These are phyloP conservation scores for Anhinga rufa DNA, from an alignment of 2,113 vertebrate genomes.

Conservation along the genomic window DNA sequence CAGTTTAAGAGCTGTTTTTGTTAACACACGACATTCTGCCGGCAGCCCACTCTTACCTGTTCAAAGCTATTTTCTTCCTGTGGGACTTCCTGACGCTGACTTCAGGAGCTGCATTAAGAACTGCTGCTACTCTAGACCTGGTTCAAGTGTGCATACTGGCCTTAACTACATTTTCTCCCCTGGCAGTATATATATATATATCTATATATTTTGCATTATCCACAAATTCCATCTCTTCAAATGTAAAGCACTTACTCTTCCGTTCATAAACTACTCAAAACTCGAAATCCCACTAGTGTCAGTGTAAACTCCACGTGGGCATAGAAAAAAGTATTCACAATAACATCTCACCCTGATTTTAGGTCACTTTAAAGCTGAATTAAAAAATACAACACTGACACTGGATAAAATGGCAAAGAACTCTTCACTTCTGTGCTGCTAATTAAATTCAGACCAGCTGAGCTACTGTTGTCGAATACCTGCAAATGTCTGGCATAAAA, in stretches of 20 bases:
- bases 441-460: not conserved
- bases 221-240: not conserved
- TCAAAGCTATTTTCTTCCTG: not conserved
- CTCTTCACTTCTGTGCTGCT: not conserved
- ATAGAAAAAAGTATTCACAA: not conserved
- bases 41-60: not conserved
- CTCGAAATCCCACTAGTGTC: not conserved
- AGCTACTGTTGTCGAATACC: not conserved
- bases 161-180: not conserved
- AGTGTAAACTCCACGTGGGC: not conserved
- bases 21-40: not conserved
- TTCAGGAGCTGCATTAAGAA: not conserved
- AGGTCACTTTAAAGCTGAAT: not conserved
- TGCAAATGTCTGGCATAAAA: not conserved
- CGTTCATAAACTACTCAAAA: not conserved
- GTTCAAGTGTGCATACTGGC: not conserved
- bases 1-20: not conserved
- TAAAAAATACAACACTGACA: not conserved
- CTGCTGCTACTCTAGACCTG: not conserved
- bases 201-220: not conserved
- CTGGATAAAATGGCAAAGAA: not conserved
- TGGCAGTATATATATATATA: not conserved
- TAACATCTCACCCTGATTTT: not conserved
- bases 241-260: not conserved
- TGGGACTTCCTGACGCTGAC: not conserved